Evolutionary conservation across 2,113 vertebrate species (phyloP).

Genomic region (Odocoileus hemionus): DNA sequence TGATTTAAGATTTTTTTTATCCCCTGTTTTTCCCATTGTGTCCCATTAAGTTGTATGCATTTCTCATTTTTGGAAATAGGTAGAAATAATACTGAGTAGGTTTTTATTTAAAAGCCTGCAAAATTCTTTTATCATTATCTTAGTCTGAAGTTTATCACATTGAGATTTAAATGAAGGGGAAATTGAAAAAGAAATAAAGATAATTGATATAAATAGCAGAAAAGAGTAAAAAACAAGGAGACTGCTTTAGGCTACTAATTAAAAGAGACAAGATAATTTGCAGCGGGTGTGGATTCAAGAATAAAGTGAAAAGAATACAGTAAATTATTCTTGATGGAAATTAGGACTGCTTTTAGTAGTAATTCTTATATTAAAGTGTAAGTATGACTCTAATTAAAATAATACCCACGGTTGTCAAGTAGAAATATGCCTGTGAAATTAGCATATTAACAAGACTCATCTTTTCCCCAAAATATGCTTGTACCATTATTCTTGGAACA

Average conservation of each 20-base stretch:
- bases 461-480: constrained; percentile 51
- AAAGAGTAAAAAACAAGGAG: constrained; percentile 44
- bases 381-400: constrained; percentile 73
- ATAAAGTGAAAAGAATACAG: constrained; percentile 57
- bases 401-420: constrained; percentile 63
- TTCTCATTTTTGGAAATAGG: background rate
- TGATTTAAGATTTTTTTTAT: background rate
- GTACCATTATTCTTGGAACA: constrained; percentile 39
- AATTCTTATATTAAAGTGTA: constrained; percentile 68
- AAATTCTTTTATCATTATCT: constrained; percentile 37
- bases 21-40: background rate
- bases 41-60: background rate
- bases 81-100: constrained; percentile 1
- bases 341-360: constrained; percentile 60
- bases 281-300: constrained; percentile 39
- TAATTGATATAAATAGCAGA: constrained; percentile 67
- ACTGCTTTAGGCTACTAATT: constrained; percentile 67
- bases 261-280: constrained; percentile 69
- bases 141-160: constrained; percentile 17
- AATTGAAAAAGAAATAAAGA: constrained; percentile 58
- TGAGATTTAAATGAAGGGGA: constrained; percentile 26
- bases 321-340: constrained; percentile 69
- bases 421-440: constrained; percentile 67
- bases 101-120: constrained; percentile 55
- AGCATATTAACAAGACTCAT: constrained; percentile 69